phyloP scores from a whole-genome alignment of 2,888 invertebrate species.

The Synanthedon tipuliformis region DNA sequence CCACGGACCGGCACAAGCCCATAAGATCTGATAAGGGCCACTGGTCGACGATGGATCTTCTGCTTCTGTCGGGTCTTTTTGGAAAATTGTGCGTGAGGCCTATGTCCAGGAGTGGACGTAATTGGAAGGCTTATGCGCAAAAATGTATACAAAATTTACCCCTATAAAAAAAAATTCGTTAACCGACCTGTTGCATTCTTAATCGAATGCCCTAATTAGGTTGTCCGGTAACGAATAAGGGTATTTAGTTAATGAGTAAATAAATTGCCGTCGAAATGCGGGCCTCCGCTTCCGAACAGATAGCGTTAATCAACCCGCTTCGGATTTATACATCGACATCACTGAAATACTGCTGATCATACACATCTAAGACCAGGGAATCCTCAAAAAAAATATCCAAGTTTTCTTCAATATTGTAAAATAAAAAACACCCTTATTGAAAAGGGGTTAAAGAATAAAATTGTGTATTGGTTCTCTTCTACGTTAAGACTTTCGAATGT shows the following conservation, averaged over 20 bases:
- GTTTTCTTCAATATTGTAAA: constrained; percentile 11
- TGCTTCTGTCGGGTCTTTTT: no score
- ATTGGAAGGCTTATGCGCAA: no score
- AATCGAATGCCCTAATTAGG: constrained; percentile 41
- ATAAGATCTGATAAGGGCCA: no score
- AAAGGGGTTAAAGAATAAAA: constrained; percentile 11
- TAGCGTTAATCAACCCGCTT: constrained; percentile 49
- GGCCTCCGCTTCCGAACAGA: constrained; percentile 35
- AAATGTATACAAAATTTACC: no score
- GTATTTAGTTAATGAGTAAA: constrained; percentile 60
- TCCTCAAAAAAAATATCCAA: constrained; percentile 17
- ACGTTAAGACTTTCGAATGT: constrained; percentile 29
- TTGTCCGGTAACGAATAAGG: constrained; percentile 24
- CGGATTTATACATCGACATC: constrained; percentile 42
- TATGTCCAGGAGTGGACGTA: no score
- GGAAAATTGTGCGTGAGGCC: no score
- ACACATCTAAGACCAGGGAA: constrained; percentile 27
- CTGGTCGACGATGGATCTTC: no score
- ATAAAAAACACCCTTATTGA: constrained; percentile 12
- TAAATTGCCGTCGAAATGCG: constrained; percentile 46
- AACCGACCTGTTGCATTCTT: not conserved
- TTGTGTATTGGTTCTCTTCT: constrained; percentile 9
- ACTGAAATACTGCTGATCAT: constrained; percentile 39
- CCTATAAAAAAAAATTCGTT: no score
- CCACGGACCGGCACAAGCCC: no score